These are phyloP conservation scores for Dicrostonyx torquatus DNA, from an alignment of 2,797 vertebrate species.

Conservation along the genomic window DNA sequence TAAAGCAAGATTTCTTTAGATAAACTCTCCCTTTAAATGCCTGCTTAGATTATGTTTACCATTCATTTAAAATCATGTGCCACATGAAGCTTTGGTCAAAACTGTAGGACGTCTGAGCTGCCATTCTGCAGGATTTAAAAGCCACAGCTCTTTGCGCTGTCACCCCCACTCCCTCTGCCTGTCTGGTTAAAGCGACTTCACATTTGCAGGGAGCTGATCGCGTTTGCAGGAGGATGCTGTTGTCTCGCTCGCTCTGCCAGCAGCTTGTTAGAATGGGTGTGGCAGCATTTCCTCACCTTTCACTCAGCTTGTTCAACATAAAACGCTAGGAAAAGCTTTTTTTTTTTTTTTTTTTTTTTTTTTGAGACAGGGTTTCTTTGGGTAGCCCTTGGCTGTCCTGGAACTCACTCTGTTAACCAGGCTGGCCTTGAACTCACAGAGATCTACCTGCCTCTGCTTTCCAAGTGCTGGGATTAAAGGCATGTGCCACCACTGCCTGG, in stretches of 20 bases:
- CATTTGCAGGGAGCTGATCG: neutral
- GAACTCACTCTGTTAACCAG: neutral
- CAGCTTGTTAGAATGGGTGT: neutral
- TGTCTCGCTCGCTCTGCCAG: neutral
- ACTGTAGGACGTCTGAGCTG: neutral
- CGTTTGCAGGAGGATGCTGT: neutral
- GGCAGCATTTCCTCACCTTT: neutral
- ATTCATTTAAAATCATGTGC: slow-evolving; percentile 39
- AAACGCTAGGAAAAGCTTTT: neutral
- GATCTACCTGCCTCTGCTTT: neutral
- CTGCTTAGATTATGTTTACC: slow-evolving; percentile 45
- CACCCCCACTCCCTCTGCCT: neutral
- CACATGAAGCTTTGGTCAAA: neutral
- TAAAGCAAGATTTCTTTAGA: slow-evolving; percentile 23
- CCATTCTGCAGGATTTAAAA: slow-evolving; percentile 20
- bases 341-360: too few species aligned
- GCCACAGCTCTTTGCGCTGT: slow-evolving; percentile 3
- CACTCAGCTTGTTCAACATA: neutral
- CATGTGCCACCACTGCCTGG: neutral
- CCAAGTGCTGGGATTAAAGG: neutral
- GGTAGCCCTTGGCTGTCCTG: neutral
- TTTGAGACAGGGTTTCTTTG: neutral
- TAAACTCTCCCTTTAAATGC: slow-evolving; percentile 50
- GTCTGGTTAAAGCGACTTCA: slow-evolving; percentile 12
- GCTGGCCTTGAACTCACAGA: neutral